A percentile compares a stretch with the other conserved stretches of the same genome.
phyloP scores from a whole-genome alignment of 2,888 invertebrate species.

The Dione juno region DNA sequence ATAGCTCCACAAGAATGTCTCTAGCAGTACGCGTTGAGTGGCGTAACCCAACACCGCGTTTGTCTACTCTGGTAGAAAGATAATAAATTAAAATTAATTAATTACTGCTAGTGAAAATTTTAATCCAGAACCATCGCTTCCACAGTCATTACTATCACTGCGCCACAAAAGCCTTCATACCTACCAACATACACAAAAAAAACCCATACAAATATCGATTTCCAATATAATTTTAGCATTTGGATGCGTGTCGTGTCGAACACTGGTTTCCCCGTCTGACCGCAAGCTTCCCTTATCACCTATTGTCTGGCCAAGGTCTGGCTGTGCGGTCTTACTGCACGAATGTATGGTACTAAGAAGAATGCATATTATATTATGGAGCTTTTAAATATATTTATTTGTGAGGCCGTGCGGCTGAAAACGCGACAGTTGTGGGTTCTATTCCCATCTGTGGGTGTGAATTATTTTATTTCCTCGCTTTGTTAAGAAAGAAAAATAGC shows the following conservation, averaged over 20 bases:
- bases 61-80: no score
- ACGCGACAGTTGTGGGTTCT: neutral
- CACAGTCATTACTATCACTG: no score
- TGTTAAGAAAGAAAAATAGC: no score
- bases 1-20: no score
- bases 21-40: no score
- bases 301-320: conserved; percentile 67
- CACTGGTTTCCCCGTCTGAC: conserved; percentile 64
- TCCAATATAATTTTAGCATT: conserved; percentile 19
- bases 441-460: no score
- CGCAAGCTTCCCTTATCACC: conserved; percentile 74
- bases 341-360: conserved; percentile 14
- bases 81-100: no score
- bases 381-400: neutral
- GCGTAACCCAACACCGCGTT: no score
- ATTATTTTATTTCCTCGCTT: no score
- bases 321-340: conserved; percentile 55
- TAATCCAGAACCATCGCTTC: no score
- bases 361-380: conserved; percentile 1
- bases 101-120: no score
- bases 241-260: conserved; percentile 52
- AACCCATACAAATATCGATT: conserved; percentile 21
- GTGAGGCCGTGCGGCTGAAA: neutral
- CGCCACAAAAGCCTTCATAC: neutral
- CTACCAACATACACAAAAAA: neutral